phyloP scores from a whole-genome alignment of 2,797 vertebrate species.

The Poeciliopsis gracilis region DNA sequence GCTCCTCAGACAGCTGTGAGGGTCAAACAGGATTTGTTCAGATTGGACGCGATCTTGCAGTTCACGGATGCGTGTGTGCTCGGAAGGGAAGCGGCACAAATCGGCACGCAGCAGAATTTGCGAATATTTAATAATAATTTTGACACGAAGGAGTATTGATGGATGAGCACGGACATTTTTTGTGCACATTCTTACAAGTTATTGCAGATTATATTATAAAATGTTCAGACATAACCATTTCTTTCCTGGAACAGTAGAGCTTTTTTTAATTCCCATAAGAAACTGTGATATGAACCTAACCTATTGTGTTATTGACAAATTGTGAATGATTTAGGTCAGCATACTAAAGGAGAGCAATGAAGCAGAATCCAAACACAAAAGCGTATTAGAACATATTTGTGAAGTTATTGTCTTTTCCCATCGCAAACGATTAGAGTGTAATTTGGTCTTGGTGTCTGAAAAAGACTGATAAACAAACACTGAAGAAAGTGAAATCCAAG shows the following conservation, averaged over 20 bases:
- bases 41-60: neutral
- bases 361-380: neutral
- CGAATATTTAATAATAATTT: neutral
- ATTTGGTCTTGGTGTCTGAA: neutral
- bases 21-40: neutral
- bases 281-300: neutral
- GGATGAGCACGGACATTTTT: neutral
- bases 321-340: neutral
- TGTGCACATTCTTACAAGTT: neutral
- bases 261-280: neutral
- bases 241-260: neutral
- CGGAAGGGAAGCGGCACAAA: neutral
- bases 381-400: neutral
- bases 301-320: neutral
- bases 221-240: neutral
- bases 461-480: neutral
- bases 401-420: neutral
- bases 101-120: neutral
- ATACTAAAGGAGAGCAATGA: neutral
- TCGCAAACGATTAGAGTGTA: neutral
- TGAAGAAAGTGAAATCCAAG: constrained; percentile 8
- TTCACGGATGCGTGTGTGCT: neutral
- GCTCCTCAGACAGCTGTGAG: neutral
- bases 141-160: neutral
- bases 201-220: neutral